Evolutionary conservation across 2,797 vertebrate species (phyloP).

Genomic region (Nannoperca obscura): DNA sequence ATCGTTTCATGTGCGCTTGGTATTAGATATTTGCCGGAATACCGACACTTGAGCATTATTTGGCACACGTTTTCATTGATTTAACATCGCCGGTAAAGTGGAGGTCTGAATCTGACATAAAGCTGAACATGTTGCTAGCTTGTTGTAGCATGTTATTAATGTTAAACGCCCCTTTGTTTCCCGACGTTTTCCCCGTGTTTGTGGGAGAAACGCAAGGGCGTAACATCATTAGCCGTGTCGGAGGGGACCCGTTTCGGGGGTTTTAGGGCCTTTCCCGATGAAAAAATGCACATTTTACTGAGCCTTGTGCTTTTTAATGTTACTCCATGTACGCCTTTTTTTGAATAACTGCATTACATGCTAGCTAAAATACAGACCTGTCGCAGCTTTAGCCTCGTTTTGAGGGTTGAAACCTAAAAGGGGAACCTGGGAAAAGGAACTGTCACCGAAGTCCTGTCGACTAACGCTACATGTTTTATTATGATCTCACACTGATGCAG

Average conservation of each 20-base stretch:
- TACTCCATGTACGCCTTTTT: not conserved
- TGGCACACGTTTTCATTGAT: conserved; percentile 40
- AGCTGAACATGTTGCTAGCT: not conserved
- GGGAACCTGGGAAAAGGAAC: conserved; percentile 47
- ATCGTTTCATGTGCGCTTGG: not conserved
- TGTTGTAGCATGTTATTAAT: not conserved
- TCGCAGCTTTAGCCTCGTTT: conserved; percentile 9
- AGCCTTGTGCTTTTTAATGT: not conserved
- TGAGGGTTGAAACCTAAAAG: conserved; percentile 11
- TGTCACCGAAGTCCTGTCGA: conserved; percentile 7
- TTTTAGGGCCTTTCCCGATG: conserved; percentile 39
- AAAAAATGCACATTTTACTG: not conserved
- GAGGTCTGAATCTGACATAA: not conserved
- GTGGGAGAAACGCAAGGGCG: conserved; percentile 46
- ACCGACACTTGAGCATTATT: conserved; percentile 23
- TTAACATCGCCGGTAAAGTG: conserved; percentile 15
- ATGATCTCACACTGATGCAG: not conserved
- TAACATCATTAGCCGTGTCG: conserved; percentile 24
- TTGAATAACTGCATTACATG: not conserved
- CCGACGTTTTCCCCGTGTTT: not conserved
- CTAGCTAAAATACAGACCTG: not conserved
- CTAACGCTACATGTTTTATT: not conserved
- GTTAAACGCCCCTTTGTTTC: not conserved
- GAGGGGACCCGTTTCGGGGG: conserved; percentile 17
- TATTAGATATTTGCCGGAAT: conserved; percentile 25